Evolutionary conservation across 1,140 invertebrate genomes (phyloP).

Genomic region (Saxidomus purpurata): DNA sequence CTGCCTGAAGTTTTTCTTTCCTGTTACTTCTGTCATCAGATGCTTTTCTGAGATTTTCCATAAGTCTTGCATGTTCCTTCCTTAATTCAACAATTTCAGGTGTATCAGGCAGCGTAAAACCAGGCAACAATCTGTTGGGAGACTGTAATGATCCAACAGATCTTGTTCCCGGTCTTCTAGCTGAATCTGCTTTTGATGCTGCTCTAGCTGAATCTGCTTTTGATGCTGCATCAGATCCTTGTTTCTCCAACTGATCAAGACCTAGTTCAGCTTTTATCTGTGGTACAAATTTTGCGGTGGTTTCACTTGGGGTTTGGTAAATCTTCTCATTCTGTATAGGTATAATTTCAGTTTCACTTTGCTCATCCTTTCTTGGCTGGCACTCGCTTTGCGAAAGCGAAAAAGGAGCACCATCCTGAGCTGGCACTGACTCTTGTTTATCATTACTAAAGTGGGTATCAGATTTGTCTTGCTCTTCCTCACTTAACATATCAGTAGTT

Average conservation of each 20-base stretch:
- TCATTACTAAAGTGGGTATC: not conserved
- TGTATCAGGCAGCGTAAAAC: constrained; percentile 53
- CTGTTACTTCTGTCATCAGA: constrained; percentile 60
- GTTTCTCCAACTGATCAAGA: not conserved
- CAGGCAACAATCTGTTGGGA: constrained; percentile 25
- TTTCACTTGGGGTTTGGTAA: not conserved
- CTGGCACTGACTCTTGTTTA: not conserved
- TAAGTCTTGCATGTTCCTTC: constrained; percentile 57
- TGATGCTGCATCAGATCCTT: not conserved
- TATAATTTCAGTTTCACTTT: not conserved
- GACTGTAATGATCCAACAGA: not conserved
- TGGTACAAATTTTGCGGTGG: constrained; percentile 8
- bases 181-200: not conserved
- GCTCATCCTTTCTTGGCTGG: not conserved
- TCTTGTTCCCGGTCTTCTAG: not conserved
- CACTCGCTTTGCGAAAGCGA: not conserved
- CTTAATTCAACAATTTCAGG: constrained; percentile 60
- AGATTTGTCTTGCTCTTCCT: not conserved
- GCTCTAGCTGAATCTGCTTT: not conserved
- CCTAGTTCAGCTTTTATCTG: constrained; percentile 47
- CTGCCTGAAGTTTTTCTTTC: constrained; percentile 48
- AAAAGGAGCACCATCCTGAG: not conserved
- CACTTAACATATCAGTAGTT: not conserved
- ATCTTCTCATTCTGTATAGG: not conserved
- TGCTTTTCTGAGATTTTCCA: constrained; percentile 63